Percentiles rank a stretch among this genome's conserved stretches.
phyloP scores from a whole-genome alignment of 2,797 vertebrate genomes.

The Macropodus opercularis region DNA sequence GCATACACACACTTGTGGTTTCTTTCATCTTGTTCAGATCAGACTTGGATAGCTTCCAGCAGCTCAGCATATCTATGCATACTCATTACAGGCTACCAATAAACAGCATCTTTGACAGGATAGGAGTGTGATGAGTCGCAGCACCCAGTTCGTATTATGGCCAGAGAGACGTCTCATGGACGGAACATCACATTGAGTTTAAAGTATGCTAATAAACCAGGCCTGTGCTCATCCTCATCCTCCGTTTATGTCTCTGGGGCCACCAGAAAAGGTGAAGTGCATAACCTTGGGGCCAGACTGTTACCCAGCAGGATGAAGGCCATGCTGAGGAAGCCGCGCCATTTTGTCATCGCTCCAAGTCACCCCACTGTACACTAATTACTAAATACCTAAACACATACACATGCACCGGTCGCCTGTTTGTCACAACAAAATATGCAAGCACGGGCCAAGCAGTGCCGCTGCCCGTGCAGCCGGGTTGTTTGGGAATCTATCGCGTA shows the following conservation, averaged over 20 bases:
- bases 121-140: slow-evolving; percentile 35
- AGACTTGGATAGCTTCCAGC: slow-evolving; percentile 31
- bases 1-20: slow-evolving; percentile 16
- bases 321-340: slow-evolving; percentile 58
- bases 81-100: slow-evolving; percentile 54
- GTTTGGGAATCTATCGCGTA: slow-evolving; percentile 11
- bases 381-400: slow-evolving; percentile 33
- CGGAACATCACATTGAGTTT: slow-evolving; percentile 28
- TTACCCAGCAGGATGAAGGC: slow-evolving; percentile 68
- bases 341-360: slow-evolving; percentile 43
- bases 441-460: slow-evolving; percentile 10
- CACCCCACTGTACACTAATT: slow-evolving; percentile 44
- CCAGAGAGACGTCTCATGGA: slow-evolving; percentile 18
- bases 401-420: slow-evolving; percentile 9
- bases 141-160: slow-evolving; percentile 43
- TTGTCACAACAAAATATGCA: slow-evolving; percentile 22
- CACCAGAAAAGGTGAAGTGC: slow-evolving; percentile 52
- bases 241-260: slow-evolving; percentile 52
- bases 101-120: slow-evolving; percentile 42
- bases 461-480: slow-evolving; percentile 21
- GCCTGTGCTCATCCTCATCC: background rate
- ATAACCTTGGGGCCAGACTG: slow-evolving; percentile 74
- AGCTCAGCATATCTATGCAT: slow-evolving; percentile 45
- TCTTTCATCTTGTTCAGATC: slow-evolving; percentile 37
- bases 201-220: slow-evolving; percentile 35